Base-by-base conservation (phyloP, 2,113 vertebrate species). In the Menidia beryllina region DNA sequence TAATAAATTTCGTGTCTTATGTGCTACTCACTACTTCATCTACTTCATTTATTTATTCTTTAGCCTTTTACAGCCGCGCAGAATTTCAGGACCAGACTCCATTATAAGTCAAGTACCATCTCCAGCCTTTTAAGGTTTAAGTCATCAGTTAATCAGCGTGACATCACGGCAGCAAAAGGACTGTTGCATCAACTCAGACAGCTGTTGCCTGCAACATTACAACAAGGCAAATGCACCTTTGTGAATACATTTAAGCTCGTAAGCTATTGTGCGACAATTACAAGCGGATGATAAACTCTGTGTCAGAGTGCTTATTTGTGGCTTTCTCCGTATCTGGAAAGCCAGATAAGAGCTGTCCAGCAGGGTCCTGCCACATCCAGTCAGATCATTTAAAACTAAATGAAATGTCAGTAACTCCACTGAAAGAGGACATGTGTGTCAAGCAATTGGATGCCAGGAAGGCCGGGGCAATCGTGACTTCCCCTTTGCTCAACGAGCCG, bases 1-100 rank as follows among this genome's bases (percentile, higher is more conserved):
- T 87, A 85, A 92, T 93, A 93, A 89, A 93, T 92, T 81, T 63
- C 60, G 64, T 14, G 39, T 88, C 80, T 69, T 69, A 21, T 58
- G 58, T 69, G 48, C 71, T 63, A 30, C 69, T 69, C 20, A 36
- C 69, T 27, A 25, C 20, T 82, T 90, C 78, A 86, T 86, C 69
- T 27, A 25, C 20, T 82, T 90, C 78, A 86, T 86, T 90, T 89
- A 86, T 91, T 82, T 80, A 77, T 84, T 74, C 60, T 64, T 78
- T 56, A 48, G 76, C 64, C 66, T 80, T 88, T 82, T 64, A 84
- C 64, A 78, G 79, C 50, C 49, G 52, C 38, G 11, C 39, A 53
- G 38, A 76, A 69, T 81, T 53, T 5, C 19, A 64, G 45, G 77
- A 70, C 60, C 43, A 50, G 60, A 77, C 76, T 80, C 72, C 72